phyloP scores from a whole-genome alignment of 2,113 vertebrate species.

The Oxygymnocypris stewartii region DNA sequence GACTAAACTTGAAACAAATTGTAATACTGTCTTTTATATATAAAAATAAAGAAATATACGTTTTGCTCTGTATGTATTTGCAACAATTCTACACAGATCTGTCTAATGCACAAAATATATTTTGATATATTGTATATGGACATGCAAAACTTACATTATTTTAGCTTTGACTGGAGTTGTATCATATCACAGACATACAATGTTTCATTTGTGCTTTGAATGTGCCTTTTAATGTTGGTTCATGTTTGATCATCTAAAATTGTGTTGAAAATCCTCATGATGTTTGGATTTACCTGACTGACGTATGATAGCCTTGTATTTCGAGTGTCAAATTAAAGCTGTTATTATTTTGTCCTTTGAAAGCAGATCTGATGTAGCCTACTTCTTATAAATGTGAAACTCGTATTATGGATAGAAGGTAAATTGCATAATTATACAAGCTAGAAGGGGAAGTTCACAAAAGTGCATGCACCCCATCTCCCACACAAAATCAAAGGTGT shows the following conservation, averaged over 20 bases:
- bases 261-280: background rate
- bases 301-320: background rate
- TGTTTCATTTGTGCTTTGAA: constrained; percentile 1
- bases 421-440: background rate
- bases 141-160: background rate
- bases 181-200: background rate
- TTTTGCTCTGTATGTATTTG: constrained; percentile 1
- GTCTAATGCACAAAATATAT: background rate
- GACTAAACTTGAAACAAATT: background rate
- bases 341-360: background rate
- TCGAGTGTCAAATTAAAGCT: background rate
- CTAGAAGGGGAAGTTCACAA: background rate
- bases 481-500: background rate
- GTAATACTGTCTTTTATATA: background rate
- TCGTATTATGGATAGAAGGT: background rate
- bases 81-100: background rate
- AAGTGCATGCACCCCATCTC: background rate
- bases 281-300: background rate
- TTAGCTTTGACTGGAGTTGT: background rate
- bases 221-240: background rate
- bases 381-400: background rate
- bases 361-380: background rate
- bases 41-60: background rate
- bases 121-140: background rate
- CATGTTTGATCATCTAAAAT: background rate